Evolutionary conservation across 2,888 invertebrate genomes (phyloP).

Genomic region (Drosophila pullipes): DNA sequence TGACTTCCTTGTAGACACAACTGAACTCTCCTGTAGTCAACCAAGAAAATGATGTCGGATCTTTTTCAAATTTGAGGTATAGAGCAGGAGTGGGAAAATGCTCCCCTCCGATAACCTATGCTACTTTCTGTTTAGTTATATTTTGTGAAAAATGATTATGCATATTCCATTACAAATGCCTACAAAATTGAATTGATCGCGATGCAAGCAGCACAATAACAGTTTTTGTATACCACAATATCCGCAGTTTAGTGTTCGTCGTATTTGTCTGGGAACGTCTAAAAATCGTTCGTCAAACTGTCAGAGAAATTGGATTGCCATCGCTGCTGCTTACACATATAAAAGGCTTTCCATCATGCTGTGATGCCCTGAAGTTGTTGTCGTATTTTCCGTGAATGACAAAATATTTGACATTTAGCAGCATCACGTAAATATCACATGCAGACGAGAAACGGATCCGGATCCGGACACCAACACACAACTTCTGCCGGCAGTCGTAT

Average conservation of each 20-base stretch:
- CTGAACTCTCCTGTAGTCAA: rapidly evolving
- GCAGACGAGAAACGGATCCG: slow-evolving; percentile 12
- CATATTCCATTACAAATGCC: background rate
- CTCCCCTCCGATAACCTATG: background rate
- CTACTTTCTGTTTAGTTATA: background rate
- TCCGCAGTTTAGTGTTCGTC: slow-evolving; percentile 35
- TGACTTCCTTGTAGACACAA: background rate
- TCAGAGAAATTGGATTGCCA: slow-evolving; percentile 57
- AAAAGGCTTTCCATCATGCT: slow-evolving; percentile 11
- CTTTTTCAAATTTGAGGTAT: background rate
- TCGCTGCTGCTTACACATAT: slow-evolving; percentile 21
- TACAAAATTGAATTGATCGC: background rate
- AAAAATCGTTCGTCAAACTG: slow-evolving; percentile 70
- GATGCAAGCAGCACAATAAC: background rate
- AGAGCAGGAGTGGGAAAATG: background rate
- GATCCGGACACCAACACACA: background rate
- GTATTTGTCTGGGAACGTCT: slow-evolving; percentile 45
- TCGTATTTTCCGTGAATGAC: slow-evolving; percentile 50
- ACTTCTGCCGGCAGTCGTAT: slow-evolving; percentile 12
- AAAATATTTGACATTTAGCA: slow-evolving; percentile 79
- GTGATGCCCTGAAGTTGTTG: background rate
- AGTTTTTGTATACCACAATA: slow-evolving; percentile 27
- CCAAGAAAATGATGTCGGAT: background rate
- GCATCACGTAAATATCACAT: slow-evolving; percentile 68
- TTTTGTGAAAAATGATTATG: background rate